Base-by-base conservation (phyloP, 1,140 invertebrate genomes). In the Lepidostoma basale region DNA sequence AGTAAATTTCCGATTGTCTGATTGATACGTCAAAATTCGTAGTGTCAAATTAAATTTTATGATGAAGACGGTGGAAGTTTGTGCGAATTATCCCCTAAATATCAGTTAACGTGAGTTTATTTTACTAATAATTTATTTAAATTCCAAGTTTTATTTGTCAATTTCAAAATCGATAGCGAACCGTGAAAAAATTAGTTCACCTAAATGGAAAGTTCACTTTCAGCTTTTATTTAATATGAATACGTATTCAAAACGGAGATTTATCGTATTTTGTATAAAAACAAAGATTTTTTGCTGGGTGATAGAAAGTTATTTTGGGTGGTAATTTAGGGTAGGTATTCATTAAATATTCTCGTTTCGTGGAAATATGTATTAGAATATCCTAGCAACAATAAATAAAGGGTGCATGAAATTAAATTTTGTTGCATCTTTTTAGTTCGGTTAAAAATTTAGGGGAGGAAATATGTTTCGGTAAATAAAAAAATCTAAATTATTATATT, bases 71-170 rank as follows among this genome's bases (percentile, higher is more conserved):
- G 39, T 42, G 59, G 36, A 59, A 23, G 10, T 12, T 14, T 59
- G 5, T 59, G 16, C n/a, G 10, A 59, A 33, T 12, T 36, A 22
- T 39, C 12, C n/a, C 9, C 18, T 6, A 36, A 39, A 23, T 14
- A 59, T 36, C n/a, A 59, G 30, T 40, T 59, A 59, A 59, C 22
- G 54, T 59, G 40, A 59, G 54, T 59, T 59, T 59, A 39, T 54
- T 54, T 14, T 9, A 2, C n/a, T 28, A 30, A 30, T 52, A 28
- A n/a, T n/a, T 52, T 54, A 28, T 28, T 54, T 2, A 5, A 16
- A 8, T 54, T 8, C n/a, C 16, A 4, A 33, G n/a, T 59, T 59
- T 40, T 59, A 59, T 40, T 18, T 40, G 30, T 5, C 30, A 39
- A 12, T 59, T 39, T 59, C 40, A 59, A 39, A 40, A 59, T 59